Evolutionary conservation across 2,797 vertebrate genomes (phyloP).

Genomic region (Chromis chromis): DNA sequence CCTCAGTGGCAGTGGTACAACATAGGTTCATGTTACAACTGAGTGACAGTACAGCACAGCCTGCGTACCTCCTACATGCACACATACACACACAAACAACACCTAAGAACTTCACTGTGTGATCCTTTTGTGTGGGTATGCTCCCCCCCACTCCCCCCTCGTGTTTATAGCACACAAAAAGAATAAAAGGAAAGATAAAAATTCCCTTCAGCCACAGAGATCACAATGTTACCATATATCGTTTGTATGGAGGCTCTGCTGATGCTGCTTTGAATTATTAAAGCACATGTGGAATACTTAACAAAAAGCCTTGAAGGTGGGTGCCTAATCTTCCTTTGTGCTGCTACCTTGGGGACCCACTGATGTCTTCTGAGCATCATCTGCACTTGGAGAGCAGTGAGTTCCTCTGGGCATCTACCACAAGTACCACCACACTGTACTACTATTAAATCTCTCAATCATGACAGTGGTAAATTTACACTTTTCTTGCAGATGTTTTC

Average conservation of each 20-base stretch:
- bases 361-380: constrained; percentile 70
- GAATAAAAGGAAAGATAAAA: constrained; percentile 51
- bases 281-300: constrained; percentile 79
- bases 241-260: constrained; percentile 55
- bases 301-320: constrained; percentile 75
- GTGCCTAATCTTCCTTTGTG: constrained; percentile 79
- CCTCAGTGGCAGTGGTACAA: constrained; percentile 65
- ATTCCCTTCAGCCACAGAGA: constrained; percentile 56
- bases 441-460: constrained; percentile 45
- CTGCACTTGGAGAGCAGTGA: constrained; percentile 40
- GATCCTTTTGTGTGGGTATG: constrained; percentile 52
- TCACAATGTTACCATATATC: constrained; percentile 63
- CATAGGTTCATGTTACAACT: constrained; percentile 71
- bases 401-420: constrained; percentile 63
- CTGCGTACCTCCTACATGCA: constrained; percentile 16
- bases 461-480: constrained; percentile 35
- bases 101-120: constrained; percentile 34
- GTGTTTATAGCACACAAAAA: constrained; percentile 61
- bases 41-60: constrained; percentile 68
- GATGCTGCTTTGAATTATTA: constrained; percentile 80
- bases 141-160: constrained; percentile 19
- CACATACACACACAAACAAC: constrained; percentile 6
- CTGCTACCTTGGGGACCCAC: constrained; percentile 68
- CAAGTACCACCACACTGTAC: constrained; percentile 42
- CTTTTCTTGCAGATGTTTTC: constrained; percentile 28